phyloP scores from a whole-genome alignment of 2,113 vertebrate genomes.

The Vicugna pacos region DNA sequence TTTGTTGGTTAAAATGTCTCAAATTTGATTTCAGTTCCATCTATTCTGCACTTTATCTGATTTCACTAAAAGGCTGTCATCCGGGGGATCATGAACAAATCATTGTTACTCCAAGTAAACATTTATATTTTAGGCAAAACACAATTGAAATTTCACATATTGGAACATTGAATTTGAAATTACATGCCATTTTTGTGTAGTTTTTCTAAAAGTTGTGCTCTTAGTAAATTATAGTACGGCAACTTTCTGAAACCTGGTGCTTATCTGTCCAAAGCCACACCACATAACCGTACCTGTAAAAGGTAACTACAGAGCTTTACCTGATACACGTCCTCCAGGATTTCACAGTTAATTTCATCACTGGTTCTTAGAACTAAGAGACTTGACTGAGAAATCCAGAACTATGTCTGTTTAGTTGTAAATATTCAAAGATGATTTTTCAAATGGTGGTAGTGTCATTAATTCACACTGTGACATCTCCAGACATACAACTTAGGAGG shows the following conservation, averaged over 20 bases:
- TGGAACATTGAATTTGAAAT: neutral
- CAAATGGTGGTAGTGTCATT: neutral
- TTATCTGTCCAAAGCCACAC: constrained; percentile 28
- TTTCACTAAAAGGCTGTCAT: constrained; percentile 19
- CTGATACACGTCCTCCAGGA: neutral
- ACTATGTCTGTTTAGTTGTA: neutral
- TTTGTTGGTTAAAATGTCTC: constrained; percentile 28
- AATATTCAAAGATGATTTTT: neutral
- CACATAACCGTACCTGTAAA: neutral
- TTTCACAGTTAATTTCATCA: neutral
- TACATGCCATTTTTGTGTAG: neutral
- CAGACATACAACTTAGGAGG: neutral
- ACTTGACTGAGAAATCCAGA: neutral
- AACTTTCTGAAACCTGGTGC: constrained; percentile 9
- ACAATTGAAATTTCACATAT: neutral
- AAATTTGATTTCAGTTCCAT: constrained; percentile 64
- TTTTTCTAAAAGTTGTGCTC: neutral
- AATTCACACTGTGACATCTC: neutral
- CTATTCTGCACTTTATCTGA: constrained; percentile 33
- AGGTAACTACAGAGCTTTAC: neutral
- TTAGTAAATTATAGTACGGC: constrained; percentile 1
- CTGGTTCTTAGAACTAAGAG: neutral
- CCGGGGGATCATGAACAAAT: neutral
- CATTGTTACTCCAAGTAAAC: constrained; percentile 56
- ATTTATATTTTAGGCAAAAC: neutral